Base-by-base conservation (phyloP, 2,797 vertebrate species). In the Psittacula echo region DNA sequence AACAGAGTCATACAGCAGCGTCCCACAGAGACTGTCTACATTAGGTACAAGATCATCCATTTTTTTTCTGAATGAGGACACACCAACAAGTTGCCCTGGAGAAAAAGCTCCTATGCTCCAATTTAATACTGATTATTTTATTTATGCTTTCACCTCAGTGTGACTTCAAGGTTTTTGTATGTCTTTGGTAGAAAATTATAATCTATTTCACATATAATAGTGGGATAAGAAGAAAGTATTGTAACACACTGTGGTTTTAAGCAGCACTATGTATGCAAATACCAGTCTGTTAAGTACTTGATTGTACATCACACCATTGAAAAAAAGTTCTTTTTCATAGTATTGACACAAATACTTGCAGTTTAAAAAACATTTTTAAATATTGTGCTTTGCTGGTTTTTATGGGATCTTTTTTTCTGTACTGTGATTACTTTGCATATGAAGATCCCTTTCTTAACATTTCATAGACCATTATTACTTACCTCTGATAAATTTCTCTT, bases 221-320 rank as follows among this genome's bases (percentile, higher is more conserved):
- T 51, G 11, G 26, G 21, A 42, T 44, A 56, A 44, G 11, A 66
- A 56, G 18, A 27, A 87, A 85, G 4, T 34, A 53, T 22, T 22
- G 8, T n/a, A 58, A 5, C 13, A 60, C 1, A 1, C 3, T 34
- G 22, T 60, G 13, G 1, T 60, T 67, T 78, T 47, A 60, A 82
- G 13, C 6, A 76, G 23, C 4, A 18, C 6, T 11, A 3, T 13
- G 8, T 22, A 48, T 10, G 5, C 24, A 44, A 87, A 44, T 10
- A 72, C 2, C 9, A 65, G 19, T 21, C 8, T 50, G 2, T 44
- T 45, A 71, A 64, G 8, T 45, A 16, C 17, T 74, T 42, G 30
- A 34, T 14, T 54, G n/a, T 19, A 51, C 5, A 11, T 30, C 48
- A 10, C 2, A 65, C 0, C 2, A n/a, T 2, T 26, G 5, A n/a